A percentile compares a stretch with the other conserved stretches of the same genome.
Conservation (phyloP, 2,797 vertebrate genomes). For the Myripristis murdjan region DNA sequence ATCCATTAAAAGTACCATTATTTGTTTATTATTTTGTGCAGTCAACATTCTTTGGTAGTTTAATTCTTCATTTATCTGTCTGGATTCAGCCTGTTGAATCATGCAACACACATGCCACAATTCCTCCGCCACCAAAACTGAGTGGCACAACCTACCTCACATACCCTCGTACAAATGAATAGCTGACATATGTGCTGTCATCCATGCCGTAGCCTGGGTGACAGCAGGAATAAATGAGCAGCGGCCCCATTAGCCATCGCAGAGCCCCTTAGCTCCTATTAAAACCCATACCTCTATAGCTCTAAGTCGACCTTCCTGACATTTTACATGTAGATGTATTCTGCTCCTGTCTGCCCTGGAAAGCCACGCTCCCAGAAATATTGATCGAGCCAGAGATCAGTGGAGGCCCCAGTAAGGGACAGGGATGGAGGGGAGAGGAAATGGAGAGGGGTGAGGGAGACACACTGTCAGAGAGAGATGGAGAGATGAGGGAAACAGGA, state of each 20-base stretch:
- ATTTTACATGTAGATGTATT: conserved; percentile 65
- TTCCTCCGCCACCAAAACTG: background rate
- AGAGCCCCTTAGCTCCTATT: conserved; percentile 21
- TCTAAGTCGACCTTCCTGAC: conserved; percentile 40
- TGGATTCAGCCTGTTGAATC: background rate
- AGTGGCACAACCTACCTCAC: background rate
- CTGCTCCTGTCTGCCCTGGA: conserved; percentile 45
- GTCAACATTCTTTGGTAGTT: background rate
- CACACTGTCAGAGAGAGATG: background rate
- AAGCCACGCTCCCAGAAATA: conserved; percentile 30
- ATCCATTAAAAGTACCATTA: background rate
- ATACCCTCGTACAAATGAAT: background rate
- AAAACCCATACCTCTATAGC: conserved; percentile 23
- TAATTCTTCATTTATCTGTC: background rate
- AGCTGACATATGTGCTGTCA: background rate
- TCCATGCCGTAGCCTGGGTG: conserved; percentile 1
- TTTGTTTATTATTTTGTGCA: background rate
- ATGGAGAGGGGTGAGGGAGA: no score
- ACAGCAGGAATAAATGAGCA: conserved; percentile 39
- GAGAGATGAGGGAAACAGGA: background rate
- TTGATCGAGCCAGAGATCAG: conserved; percentile 56
- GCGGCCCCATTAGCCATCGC: conserved; percentile 1
- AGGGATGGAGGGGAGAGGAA: background rate
- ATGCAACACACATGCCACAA: background rate
- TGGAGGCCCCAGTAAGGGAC: conserved; percentile 10